Base-by-base conservation (phyloP, 2,113 vertebrate species). In the Cheirogaleus medius region DNA sequence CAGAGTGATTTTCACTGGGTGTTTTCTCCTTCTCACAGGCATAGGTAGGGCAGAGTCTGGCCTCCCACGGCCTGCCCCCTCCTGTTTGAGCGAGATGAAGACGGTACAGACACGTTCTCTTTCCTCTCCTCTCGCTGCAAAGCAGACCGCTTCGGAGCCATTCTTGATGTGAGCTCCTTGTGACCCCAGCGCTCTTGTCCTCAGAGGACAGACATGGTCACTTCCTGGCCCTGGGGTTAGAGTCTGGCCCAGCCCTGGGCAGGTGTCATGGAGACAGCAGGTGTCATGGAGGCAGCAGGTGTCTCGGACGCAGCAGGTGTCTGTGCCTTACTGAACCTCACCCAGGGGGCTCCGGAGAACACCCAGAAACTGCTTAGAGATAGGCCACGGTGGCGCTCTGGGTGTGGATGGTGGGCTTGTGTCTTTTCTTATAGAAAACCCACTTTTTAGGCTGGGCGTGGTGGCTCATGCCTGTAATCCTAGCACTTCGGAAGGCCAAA, bases 71-170 rank as follows among this genome's bases (percentile, higher is more conserved):
- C 21, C 20, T 37, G 29, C 7, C 12, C 49, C 34, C 34, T 37
- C 49, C 77, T 56, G 34, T 94, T 85, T 73, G 88, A 92, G 95
- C 47, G 92, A 96, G 69, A 25, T 95, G 39, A 95, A 90, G 95
- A 85, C 1, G 13, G 73, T 95, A 39, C 1, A 20, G 96, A 71
- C 27, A 64, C 25, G 37, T 91, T 96, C 13, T 27, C 58, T 96
- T 95, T 94, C 77, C 82, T 91, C 82, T 92, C 47, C 85, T 90
- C 64, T 39, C 92, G 15, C 52, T 18, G 27, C 29, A 52, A 56
- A 58, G 97, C 96, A 82, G 17, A 47, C 49, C 37, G 6, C 76
- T 82, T n/a, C 87, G 56, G 56, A 87, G 87, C 12, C 63, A 66
- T 95, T 93, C 47, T 58, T 60, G 80, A 96, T 74, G 20, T 23